Percentiles rank a stretch among this genome's conserved stretches.
phyloP scores from a whole-genome alignment of 1,140 invertebrate genomes.

The Apis cerana region DNA sequence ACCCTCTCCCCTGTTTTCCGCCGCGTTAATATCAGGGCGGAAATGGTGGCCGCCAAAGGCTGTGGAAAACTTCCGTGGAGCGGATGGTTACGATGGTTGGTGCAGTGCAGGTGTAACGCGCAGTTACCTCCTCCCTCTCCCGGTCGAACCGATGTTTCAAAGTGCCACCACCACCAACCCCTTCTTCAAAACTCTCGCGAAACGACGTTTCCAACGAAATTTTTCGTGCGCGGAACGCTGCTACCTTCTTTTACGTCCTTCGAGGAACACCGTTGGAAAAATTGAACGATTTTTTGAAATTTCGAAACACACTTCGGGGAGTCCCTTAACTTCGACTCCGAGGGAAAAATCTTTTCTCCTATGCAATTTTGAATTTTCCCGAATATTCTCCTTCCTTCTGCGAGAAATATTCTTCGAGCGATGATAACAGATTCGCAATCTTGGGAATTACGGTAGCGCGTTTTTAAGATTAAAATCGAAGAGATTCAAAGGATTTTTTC shows the following conservation, averaged over 20 bases:
- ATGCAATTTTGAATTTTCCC: not conserved
- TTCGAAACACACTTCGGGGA: not conserved
- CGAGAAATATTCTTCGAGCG: too few species aligned
- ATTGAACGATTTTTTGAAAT: constrained; percentile 1
- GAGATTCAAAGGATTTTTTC: too few species aligned
- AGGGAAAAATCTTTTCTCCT: not conserved
- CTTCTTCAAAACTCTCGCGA: not conserved
- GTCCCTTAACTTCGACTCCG: not conserved
- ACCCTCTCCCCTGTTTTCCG: not conserved
- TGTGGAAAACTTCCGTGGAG: not conserved
- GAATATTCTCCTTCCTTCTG: not conserved
- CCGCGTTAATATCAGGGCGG: constrained; percentile 14
- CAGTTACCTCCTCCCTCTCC: too few species aligned
- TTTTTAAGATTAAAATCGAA: too few species aligned
- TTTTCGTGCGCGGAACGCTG: too few species aligned
- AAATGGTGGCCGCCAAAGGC: not conserved
- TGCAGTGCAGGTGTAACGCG: not conserved
- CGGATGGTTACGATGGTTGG: not conserved
- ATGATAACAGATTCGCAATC: too few species aligned
- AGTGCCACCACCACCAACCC: not conserved
- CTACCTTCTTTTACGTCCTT: too few species aligned
- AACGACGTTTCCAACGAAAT: constrained; percentile 22
- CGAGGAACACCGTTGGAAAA: not conserved
- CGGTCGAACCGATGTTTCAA: not conserved
- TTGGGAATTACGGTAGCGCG: too few species aligned